Percentiles rank a stretch among this genome's conserved stretches.
phyloP scores from a whole-genome alignment of 2,888 invertebrate genomes.

The Lycophotia porphyrea region DNA sequence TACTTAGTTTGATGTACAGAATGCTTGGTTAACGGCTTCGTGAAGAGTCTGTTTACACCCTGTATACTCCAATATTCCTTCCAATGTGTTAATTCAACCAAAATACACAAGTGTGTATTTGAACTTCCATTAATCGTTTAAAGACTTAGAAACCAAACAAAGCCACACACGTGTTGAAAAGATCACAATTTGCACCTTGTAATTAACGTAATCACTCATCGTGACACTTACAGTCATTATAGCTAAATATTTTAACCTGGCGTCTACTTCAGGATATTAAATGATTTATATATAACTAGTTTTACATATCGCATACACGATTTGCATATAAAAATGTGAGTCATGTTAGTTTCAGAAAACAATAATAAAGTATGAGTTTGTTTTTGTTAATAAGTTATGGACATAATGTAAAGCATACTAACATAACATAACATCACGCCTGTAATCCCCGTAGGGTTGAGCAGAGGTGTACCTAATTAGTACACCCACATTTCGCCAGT shows the following conservation, averaged over 20 bases:
- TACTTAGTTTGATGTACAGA: too few species aligned
- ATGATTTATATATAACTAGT: not conserved
- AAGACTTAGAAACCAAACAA: not conserved
- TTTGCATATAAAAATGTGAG: conserved; percentile 14
- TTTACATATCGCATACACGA: conserved; percentile 17
- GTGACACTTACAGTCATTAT: conserved; percentile 5
- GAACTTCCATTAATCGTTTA: not conserved
- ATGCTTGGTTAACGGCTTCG: too few species aligned
- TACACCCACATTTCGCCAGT: too few species aligned
- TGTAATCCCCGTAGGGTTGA: too few species aligned
- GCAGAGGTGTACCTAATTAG: too few species aligned
- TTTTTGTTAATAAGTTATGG: too few species aligned
- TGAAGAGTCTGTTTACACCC: too few species aligned
- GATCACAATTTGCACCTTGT: conserved; percentile 9
- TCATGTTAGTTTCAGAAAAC: conserved; percentile 4
- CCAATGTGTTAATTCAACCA: not conserved
- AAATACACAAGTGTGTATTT: not conserved
- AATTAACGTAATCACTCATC: conserved; percentile 12
- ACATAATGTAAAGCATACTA: too few species aligned
- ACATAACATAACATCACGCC: too few species aligned
- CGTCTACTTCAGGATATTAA: not conserved
- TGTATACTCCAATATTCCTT: too few species aligned
- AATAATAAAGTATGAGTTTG: not conserved
- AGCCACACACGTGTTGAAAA: not conserved
- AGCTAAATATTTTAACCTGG: not conserved